Base-by-base conservation (phyloP, 2,888 invertebrate genomes). In the Scaptomyza parva region DNA sequence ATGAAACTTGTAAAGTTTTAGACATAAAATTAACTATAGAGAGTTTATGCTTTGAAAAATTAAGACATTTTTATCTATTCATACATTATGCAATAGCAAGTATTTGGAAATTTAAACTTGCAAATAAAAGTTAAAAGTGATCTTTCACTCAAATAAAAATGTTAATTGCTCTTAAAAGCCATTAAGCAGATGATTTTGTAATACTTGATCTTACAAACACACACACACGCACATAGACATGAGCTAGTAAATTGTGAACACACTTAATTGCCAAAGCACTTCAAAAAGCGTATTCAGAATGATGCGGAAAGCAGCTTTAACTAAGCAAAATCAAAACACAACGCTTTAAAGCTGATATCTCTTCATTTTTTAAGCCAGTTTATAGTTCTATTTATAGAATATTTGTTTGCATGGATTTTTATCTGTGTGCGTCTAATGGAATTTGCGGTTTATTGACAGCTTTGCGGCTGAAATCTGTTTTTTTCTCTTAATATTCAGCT, bases 331-430 rank as follows among this genome's bases (percentile, higher is more conserved):
- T 77, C 55, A 70, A 54, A 59, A 57, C 54, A 50, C 55, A 53
- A 60, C 2, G 58, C 60, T 78, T 78, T 60, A 74, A 59, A 53
- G 20, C 22, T 7, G 14, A 33, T 45, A 7, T 39, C 14, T 37
- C 37, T 17, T n/a, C n/a, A n/a, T n/a, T n/a, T n/a, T n/a, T 9
- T 17, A 40, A 58, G 39, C 51, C 53, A 70, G 73, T 62, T 44
- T 17, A 57, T 43, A 63, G 67, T 62, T 77, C 8, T 63, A 64
- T 71, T 70, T 43, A 26, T 9, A 28, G 8, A 17, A 37, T 9
- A 37, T 9, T 37, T 37, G 37, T 9, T 33, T n/a, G 22, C 20
- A 14, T 20, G 30, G 4, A 28, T 26, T 26, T 26, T 18, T 18
- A 20, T 2, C 18, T n/a, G n/a, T 30, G 9, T 43, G 47, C 0